phyloP scores from a whole-genome alignment of 2,888 invertebrate genomes.

The Aleiodes leptofemur region DNA sequence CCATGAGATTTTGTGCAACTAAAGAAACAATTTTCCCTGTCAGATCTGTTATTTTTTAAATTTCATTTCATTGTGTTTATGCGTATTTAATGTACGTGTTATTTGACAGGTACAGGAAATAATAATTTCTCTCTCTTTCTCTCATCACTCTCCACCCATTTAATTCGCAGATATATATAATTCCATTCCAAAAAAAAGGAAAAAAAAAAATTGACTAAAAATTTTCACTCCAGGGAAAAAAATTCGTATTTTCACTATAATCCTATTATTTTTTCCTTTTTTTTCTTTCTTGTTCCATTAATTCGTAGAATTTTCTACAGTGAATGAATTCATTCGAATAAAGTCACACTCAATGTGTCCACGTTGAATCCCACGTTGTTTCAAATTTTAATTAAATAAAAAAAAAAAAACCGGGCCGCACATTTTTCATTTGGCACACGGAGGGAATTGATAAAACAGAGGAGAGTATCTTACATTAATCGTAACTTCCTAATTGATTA shows the following conservation, averaged over 20 bases:
- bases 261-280: no score
- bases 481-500: slow-evolving; percentile 40
- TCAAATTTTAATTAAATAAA: neutral
- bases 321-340: no score
- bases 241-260: no score
- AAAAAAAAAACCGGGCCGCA: slow-evolving; percentile 16
- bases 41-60: slow-evolving; percentile 2
- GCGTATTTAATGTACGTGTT: slow-evolving; percentile 27
- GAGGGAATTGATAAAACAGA: slow-evolving; percentile 10
- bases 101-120: slow-evolving; percentile 19
- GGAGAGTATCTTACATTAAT: slow-evolving; percentile 18
- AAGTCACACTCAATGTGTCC: no score
- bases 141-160: neutral
- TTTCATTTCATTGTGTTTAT: slow-evolving; percentile 9
- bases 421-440: slow-evolving; percentile 35
- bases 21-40: neutral
- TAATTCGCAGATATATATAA: neutral
- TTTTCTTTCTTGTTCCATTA: no score
- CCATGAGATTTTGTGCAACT: slow-evolving; percentile 20
- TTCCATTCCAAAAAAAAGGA: neutral
- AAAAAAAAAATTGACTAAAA: neutral
- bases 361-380: neutral
- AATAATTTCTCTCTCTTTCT: neutral
- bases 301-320: no score
- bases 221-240: no score